phyloP scores from a whole-genome alignment of 1,140 invertebrate species.

The Macrobrachium nipponense region DNA sequence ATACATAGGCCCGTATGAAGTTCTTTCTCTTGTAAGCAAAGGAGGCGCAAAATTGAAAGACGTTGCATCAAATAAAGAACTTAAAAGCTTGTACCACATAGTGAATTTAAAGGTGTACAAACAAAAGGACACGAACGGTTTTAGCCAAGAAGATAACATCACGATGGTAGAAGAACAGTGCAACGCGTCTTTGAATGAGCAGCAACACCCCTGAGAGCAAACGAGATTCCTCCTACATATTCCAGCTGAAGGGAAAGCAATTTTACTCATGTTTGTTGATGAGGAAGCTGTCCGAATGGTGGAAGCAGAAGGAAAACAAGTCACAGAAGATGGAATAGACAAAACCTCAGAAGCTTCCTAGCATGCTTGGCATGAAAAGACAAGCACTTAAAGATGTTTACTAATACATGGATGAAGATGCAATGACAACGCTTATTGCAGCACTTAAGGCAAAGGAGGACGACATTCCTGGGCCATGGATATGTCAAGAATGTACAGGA shows the following conservation, averaged over 20 bases:
- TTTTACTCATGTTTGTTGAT: constrained; percentile 47
- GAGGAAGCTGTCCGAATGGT: constrained; percentile 22
- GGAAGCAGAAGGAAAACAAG: constrained; percentile 28
- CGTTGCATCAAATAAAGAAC: too few relatives aligned
- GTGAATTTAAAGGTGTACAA: too few relatives aligned
- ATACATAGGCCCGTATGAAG: too few relatives aligned
- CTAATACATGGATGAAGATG: background rate
- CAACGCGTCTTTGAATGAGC: too few relatives aligned
- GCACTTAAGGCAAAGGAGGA: constrained; percentile 1
- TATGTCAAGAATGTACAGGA: background rate
- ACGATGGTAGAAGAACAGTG: too few relatives aligned
- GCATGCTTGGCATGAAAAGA: background rate
- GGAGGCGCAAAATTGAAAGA: too few relatives aligned
- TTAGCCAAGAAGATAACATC: too few relatives aligned
- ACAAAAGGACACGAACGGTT: too few relatives aligned
- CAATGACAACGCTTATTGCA: constrained; percentile 1
- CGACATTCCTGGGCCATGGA: background rate
- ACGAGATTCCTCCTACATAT: background rate
- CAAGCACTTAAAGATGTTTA: constrained; percentile 2
- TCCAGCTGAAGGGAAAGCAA: constrained; percentile 1
- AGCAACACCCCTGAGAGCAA: background rate
- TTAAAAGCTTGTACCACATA: too few relatives aligned
- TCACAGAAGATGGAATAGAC: constrained; percentile 37
- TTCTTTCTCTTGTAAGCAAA: too few relatives aligned
- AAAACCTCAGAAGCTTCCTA: background rate